These are phyloP conservation scores for Oreochromis tanganicae DNA, from an alignment of 2,113 vertebrate genomes.

Conservation along the genomic window DNA sequence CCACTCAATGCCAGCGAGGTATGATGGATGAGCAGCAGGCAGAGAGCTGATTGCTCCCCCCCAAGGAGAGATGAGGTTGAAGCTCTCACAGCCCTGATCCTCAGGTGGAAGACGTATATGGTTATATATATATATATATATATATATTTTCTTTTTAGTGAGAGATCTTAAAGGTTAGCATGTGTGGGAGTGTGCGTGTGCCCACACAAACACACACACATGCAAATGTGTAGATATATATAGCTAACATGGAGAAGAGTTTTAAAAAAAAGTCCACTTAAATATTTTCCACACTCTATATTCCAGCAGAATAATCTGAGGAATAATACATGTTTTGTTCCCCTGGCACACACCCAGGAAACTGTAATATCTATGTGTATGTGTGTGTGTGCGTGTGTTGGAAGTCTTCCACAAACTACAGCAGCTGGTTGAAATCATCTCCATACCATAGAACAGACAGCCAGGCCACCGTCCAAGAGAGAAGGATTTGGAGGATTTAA, in stretches of 20 bases:
- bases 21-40: constrained; percentile 37
- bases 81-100: constrained; percentile 38
- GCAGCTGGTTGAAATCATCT: constrained; percentile 46
- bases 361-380: not conserved
- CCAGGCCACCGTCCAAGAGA: constrained; percentile 43
- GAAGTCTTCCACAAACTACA: constrained; percentile 35
- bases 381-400: not conserved
- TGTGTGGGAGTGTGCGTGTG: not conserved
- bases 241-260: not conserved
- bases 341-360: not conserved
- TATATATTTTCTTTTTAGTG: constrained; percentile 14
- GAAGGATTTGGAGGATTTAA: constrained; percentile 61
- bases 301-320: not conserved
- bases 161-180: constrained; percentile 44
- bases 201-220: not conserved
- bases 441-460: constrained; percentile 30
- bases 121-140: not conserved
- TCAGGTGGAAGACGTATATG: constrained; percentile 11
- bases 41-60: constrained; percentile 47
- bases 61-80: constrained; percentile 17
- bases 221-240: not conserved
- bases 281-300: not conserved
- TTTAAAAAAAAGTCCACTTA: not conserved
- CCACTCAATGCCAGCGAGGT: constrained; percentile 1
- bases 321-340: constrained; percentile 8